Conservation (phyloP, 2,113 vertebrate genomes). For the Cyanoramphus novaezelandiae region DNA sequence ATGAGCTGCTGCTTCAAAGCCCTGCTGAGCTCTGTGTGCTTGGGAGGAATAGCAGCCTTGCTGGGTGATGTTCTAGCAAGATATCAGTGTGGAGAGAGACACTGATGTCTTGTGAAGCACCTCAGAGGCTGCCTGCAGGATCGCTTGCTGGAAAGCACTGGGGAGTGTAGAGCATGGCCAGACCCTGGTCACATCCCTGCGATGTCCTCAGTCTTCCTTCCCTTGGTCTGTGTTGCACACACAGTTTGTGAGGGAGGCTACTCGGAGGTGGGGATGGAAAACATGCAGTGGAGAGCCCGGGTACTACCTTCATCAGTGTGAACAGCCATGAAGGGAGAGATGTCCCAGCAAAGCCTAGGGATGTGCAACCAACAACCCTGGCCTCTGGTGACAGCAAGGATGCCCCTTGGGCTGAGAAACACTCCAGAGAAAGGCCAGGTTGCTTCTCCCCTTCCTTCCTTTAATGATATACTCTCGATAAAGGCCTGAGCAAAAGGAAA, state of each 20-base stretch:
- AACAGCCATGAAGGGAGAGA: not conserved
- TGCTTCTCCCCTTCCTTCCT: not conserved
- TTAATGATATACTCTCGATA: not conserved
- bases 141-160: accelerated
- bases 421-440: not conserved
- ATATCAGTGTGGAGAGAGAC: not conserved
- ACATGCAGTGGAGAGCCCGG: accelerated
- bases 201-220: not conserved
- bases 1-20: not conserved
- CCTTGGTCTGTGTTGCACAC: accelerated
- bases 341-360: not conserved
- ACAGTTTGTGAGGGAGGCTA: accelerated
- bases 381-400: not conserved
- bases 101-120: accelerated
- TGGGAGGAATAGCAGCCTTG: accelerated
- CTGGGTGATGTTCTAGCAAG: not conserved
- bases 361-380: accelerated
- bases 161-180: not conserved
- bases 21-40: not conserved
- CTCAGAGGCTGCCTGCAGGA: not conserved
- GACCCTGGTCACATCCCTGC: accelerated
- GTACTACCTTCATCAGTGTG: accelerated
- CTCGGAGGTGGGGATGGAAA: not conserved
- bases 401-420: accelerated
- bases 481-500: not conserved